These are phyloP conservation scores for Stegostoma tigrinum DNA, from an alignment of 2,113 vertebrate genomes.

Conservation along the genomic window DNA sequence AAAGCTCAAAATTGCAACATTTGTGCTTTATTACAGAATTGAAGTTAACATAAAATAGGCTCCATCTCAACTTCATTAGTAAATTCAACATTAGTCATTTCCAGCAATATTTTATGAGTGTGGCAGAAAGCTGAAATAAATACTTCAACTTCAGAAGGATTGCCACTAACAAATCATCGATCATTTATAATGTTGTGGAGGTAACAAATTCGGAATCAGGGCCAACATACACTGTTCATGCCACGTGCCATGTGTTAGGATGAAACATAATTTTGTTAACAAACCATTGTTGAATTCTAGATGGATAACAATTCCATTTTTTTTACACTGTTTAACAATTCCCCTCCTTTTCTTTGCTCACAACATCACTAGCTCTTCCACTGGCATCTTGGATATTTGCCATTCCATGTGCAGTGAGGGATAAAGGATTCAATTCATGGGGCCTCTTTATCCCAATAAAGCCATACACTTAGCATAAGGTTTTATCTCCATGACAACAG, in stretches of 20 bases:
- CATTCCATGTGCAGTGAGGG: neutral
- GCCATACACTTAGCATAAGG: neutral
- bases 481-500: neutral
- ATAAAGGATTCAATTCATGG: neutral
- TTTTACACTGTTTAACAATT: neutral
- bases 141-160: neutral
- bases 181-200: neutral
- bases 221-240: neutral
- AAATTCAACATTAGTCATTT: neutral
- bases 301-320: neutral
- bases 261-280: neutral
- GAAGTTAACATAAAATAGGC: neutral
- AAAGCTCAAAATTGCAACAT: neutral
- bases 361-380: neutral
- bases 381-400: neutral
- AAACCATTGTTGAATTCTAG: neutral
- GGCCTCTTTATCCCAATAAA: neutral
- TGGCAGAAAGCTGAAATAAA: neutral
- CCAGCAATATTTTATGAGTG: neutral
- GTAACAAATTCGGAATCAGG: neutral
- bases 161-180: neutral
- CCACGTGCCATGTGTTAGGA: neutral
- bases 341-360: neutral
- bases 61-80: neutral
- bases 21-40: neutral